phyloP scores from a whole-genome alignment of 2,797 vertebrate species.

The Steatocranus sp. region DNA sequence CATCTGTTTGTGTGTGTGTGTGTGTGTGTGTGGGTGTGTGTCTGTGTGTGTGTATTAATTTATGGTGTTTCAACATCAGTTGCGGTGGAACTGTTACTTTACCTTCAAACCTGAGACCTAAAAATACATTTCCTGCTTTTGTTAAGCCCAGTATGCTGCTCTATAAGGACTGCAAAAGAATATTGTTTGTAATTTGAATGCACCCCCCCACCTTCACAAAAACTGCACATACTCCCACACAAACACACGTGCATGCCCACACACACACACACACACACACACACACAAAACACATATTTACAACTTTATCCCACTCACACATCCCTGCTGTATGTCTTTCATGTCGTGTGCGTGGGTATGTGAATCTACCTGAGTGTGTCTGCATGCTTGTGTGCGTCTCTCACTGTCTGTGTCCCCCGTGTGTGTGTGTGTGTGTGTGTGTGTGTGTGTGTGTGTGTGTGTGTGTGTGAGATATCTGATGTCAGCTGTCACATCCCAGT shows the following conservation, averaged over 20 bases:
- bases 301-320: constrained; percentile 11
- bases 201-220: background rate
- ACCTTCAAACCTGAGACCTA: constrained; percentile 57
- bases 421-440: constrained; percentile 7
- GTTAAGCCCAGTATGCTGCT: constrained; percentile 49
- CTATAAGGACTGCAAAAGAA: constrained; percentile 24
- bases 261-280: background rate
- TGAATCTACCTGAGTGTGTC: constrained; percentile 13
- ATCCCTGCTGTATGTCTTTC: constrained; percentile 20
- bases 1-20: background rate
- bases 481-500: constrained; percentile 79
- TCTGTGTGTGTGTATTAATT: background rate
- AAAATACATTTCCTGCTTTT: constrained; percentile 74
- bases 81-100: constrained; percentile 36
- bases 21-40: background rate
- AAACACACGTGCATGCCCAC: background rate
- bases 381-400: background rate
- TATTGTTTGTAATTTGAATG: constrained; percentile 12
- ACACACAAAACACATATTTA: background rate
- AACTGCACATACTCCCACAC: background rate
- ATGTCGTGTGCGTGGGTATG: background rate
- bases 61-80: constrained; percentile 39
- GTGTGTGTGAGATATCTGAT: constrained; percentile 71
- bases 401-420: background rate
- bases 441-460: too few relatives aligned